These are phyloP conservation scores for Sphecodes monilicornis DNA, from an alignment of 2,888 invertebrate species.

Conservation along the genomic window DNA sequence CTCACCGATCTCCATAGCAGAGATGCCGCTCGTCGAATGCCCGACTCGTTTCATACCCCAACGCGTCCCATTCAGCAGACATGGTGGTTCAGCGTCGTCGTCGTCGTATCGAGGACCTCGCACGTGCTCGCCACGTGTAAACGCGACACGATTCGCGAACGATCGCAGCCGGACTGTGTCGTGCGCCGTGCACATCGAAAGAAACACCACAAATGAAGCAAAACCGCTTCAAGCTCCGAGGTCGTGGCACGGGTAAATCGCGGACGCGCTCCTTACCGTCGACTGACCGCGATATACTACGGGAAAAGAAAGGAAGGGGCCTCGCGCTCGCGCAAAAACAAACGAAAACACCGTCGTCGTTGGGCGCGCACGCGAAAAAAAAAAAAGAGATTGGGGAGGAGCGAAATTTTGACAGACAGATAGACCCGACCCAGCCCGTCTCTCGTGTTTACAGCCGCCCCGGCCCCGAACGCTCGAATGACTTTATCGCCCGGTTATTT, in stretches of 20 bases:
- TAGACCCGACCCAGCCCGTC: background rate
- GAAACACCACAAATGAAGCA: constrained; percentile 14
- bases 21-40: constrained; percentile 44
- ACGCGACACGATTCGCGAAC: constrained; percentile 40
- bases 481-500: constrained; percentile 74
- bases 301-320: background rate
- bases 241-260: background rate
- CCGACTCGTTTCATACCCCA: constrained; percentile 22
- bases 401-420: constrained; percentile 21
- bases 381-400: background rate
- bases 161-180: background rate
- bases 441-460: background rate
- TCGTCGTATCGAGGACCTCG: background rate
- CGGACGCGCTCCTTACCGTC: constrained; percentile 4
- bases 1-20: constrained; percentile 54
- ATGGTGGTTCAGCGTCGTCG: constrained; percentile 34
- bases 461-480: constrained; percentile 51
- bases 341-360: background rate
- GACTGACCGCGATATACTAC: background rate
- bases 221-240: constrained; percentile 14
- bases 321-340: background rate
- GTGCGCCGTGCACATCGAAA: background rate
- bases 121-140: constrained; percentile 69
- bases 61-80: constrained; percentile 57
- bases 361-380: background rate